Evolutionary conservation across 2,888 invertebrate genomes (phyloP).

Genomic region (Abrostola triplasia): DNA sequence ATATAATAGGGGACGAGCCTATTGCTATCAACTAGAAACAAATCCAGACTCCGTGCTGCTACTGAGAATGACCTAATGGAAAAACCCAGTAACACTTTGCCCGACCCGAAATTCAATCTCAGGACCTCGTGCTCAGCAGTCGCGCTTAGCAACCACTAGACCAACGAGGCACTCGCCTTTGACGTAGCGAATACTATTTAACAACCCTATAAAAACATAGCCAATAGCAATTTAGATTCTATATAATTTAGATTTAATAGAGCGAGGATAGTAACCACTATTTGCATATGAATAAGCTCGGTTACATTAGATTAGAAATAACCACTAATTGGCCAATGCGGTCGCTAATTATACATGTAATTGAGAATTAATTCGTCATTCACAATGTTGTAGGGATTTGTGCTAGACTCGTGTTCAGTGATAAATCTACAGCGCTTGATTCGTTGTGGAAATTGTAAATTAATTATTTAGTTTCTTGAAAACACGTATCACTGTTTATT

Average conservation of each 20-base stretch:
- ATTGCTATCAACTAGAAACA: too few species aligned
- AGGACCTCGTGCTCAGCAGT: too few species aligned
- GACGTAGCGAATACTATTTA: too few species aligned
- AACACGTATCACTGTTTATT: too few species aligned
- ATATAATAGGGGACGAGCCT: too few species aligned
- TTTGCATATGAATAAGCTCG: conserved; percentile 30
- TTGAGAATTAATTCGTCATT: conserved; percentile 25
- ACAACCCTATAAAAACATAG: not conserved
- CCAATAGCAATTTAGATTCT: not conserved
- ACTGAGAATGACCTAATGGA: too few species aligned
- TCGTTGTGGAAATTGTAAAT: conserved; percentile 12
- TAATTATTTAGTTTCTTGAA: not conserved
- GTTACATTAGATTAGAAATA: conserved; percentile 39
- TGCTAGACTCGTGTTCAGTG: not conserved
- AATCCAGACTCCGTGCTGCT: too few species aligned
- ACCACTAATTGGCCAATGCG: conserved; percentile 25
- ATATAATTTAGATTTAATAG: conserved; percentile 7
- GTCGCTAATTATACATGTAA: conserved; percentile 29
- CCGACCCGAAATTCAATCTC: too few species aligned
- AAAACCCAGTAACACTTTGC: too few species aligned
- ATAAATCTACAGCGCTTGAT: conserved; percentile 9
- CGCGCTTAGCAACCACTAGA: too few species aligned
- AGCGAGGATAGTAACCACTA: conserved; percentile 11
- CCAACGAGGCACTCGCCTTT: too few species aligned
- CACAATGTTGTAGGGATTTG: not conserved